Evolutionary conservation across 2,797 vertebrate genomes (phyloP), one percentile per base, ranked within the genome.

Genomic region (Discoglossus pictus): DNA sequence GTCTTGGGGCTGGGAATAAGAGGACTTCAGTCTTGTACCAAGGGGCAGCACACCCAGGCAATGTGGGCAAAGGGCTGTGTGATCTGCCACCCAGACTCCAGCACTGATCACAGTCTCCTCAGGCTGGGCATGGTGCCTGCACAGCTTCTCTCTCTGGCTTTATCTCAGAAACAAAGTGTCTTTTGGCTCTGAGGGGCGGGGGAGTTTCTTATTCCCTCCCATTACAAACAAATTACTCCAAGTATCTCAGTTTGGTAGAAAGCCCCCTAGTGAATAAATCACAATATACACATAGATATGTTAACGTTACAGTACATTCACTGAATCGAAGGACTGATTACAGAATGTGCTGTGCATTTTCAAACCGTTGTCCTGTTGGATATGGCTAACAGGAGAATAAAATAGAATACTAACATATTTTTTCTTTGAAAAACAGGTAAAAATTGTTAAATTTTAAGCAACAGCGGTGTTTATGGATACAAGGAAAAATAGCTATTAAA

Each of bases 221-320:
- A 17, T 15, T 13, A 27, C 11, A 16, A 59, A 48, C 23, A 47
- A 39, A 25, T 13, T 21, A 46, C 52, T 55, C 11, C 13, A 46
- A 47, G 20, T 39, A 15, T 66, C 42, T 66, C 23, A 16, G 21
- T 21, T 58, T 46, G 16, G 27, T 38, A 42, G 17, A 44, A 44
- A 65, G 64, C 64, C 64, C 39, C 54, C 64, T 67, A 67, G 64
- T 67, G 64, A 59, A 21, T 6, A 20, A 59, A 39, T 31, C 18
- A 50, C 35, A 58, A 16, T 40, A 6, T 40, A 23, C 64, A 66
- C 52, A 10, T 38, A 21, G 25, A 44, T 25, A 47, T 18, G n/a
- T 31, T 4, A 31, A 31, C 8, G 27, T n/a, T n/a, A n/a, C n/a
- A n/a, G n/a, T n/a, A n/a, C n/a, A n/a, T n/a, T n/a, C n/a, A n/a